These are phyloP conservation scores for Eclectus roratus DNA, from an alignment of 2,113 vertebrate species.

Conservation along the genomic window DNA sequence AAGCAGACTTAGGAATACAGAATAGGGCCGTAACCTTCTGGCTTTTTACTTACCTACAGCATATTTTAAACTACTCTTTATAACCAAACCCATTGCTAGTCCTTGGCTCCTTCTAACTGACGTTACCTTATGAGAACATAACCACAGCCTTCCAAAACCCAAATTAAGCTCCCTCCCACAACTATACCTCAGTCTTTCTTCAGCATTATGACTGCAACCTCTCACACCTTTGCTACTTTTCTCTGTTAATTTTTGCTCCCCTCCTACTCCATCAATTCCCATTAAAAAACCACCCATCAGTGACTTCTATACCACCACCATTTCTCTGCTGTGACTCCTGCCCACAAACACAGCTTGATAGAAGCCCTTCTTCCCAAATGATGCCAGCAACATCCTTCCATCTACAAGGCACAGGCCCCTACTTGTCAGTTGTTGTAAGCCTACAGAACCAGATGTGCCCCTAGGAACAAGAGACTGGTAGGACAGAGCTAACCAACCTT, in stretches of 20 bases:
- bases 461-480: not conserved
- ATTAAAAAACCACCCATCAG: not conserved
- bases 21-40: not conserved
- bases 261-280: not conserved
- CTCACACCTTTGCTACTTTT: not conserved
- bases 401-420: too few species aligned
- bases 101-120: not conserved
- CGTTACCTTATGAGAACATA: not conserved
- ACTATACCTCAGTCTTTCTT: not conserved
- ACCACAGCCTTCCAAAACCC: not conserved
- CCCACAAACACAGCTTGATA: not conserved
- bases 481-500: not conserved
- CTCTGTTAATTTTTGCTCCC: not conserved
- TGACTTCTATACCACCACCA: rapidly evolving
- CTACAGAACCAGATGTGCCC: not conserved
- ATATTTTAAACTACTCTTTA: not conserved
- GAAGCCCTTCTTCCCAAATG: not conserved
- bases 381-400: not conserved
- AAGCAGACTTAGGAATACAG: not conserved
- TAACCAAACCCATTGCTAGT: not conserved
- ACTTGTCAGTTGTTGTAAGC: not conserved
- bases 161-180: not conserved
- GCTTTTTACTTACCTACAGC: not conserved
- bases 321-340: not conserved
- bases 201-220: not conserved